phyloP scores from a whole-genome alignment of 2,888 invertebrate species.

The Portevinia maculata region DNA sequence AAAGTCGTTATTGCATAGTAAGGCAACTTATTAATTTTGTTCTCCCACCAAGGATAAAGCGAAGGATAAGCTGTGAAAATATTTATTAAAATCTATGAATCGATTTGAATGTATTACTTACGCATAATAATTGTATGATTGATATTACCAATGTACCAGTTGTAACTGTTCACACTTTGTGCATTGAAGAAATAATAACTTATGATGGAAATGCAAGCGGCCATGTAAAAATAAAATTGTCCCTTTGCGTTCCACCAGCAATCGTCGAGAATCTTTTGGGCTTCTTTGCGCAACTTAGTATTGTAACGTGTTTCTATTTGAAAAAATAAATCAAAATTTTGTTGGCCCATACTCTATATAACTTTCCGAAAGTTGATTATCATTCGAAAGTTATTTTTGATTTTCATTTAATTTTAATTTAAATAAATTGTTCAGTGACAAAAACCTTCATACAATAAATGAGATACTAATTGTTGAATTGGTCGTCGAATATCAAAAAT shows the following conservation, averaged over 20 bases:
- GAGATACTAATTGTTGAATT: too few species aligned
- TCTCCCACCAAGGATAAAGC: constrained; percentile 78
- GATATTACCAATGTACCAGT: constrained; percentile 65
- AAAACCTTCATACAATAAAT: too few species aligned
- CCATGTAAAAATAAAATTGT: constrained; percentile 77
- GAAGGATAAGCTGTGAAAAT: constrained; percentile 76
- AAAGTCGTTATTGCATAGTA: constrained; percentile 77
- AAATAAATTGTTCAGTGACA: too few species aligned
- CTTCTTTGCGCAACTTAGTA: constrained; percentile 72
- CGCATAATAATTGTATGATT: constrained; percentile 75
- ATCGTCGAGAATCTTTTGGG: constrained; percentile 74
- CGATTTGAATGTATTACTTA: constrained; percentile 71
- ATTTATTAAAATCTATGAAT: background rate
- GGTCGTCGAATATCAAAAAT: too few species aligned
- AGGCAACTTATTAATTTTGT: constrained; percentile 77
- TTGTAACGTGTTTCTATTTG: constrained; percentile 76
- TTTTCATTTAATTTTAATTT: too few species aligned
- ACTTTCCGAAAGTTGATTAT: too few species aligned
- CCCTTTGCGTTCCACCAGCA: constrained; percentile 77
- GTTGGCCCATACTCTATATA: too few species aligned
- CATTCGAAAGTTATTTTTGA: too few species aligned
- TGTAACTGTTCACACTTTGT: constrained; percentile 75
- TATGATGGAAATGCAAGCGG: constrained; percentile 67
- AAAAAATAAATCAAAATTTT: too few species aligned
- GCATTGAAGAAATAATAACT: constrained; percentile 76